A percentile compares a stretch with the other conserved stretches of the same genome.
Evolutionary conservation across 1,140 invertebrate genomes (phyloP).

Genomic region (Tribolium madens): DNA sequence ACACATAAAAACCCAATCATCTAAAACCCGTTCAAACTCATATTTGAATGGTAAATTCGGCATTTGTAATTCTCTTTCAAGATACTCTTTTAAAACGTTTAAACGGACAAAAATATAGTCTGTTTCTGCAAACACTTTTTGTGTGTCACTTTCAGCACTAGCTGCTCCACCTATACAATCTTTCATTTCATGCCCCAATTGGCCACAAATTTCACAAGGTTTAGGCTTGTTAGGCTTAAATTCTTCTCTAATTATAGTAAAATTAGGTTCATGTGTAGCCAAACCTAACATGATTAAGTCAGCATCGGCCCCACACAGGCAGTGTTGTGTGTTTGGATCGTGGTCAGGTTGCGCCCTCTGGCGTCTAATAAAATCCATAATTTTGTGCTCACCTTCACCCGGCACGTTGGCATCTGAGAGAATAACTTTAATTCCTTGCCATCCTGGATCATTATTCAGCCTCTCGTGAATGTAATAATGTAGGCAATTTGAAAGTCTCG

Average conservation of each 20-base stretch:
- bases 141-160: conserved; percentile 54
- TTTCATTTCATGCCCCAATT: conserved; percentile 95
- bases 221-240: conserved; percentile 97
- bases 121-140: conserved; percentile 74
- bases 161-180: conserved; percentile 82
- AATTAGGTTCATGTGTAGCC: conserved; percentile 98
- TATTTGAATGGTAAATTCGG: conserved; percentile 93
- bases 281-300: conserved; percentile 99
- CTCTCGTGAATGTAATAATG: conserved; percentile 97
- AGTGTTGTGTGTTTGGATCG: conserved; percentile 98
- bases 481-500: conserved; percentile 90
- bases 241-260: conserved; percentile 98
- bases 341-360: conserved; percentile 96
- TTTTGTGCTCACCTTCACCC: conserved; percentile 99
- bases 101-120: conserved; percentile 93
- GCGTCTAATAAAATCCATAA: conserved; percentile 98
- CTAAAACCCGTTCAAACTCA: conserved; percentile 90
- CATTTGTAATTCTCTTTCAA: conserved; percentile 93
- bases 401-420: conserved; percentile 98
- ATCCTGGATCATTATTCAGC: conserved; percentile 95
- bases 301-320: conserved; percentile 97
- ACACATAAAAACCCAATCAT: conserved; percentile 99
- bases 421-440: conserved; percentile 95
- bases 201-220: conserved; percentile 97
- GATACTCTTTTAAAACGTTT: conserved; percentile 94